Percentiles rank a stretch among this genome's conserved stretches.
These are phyloP conservation scores for Clarias pachynema DNA, from an alignment of 2,797 vertebrate species.

Conservation along the genomic window DNA sequence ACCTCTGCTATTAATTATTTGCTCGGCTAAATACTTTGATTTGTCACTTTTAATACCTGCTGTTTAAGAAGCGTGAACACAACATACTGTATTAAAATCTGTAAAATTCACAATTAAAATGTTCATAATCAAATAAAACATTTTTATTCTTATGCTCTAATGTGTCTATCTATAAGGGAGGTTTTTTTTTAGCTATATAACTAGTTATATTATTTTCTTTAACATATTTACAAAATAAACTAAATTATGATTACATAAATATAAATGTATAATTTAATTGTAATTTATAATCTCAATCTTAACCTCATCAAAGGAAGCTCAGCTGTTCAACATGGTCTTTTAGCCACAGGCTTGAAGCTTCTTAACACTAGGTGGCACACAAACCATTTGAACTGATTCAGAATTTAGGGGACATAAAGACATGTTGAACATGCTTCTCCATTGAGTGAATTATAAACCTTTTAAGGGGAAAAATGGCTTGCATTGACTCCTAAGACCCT, in stretches of 20 bases:
- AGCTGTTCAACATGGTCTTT: neutral
- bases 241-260: neutral
- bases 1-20: neutral
- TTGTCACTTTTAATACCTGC: neutral
- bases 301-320: no score
- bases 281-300: neutral
- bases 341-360: neutral
- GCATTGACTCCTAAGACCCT: slow-evolving; percentile 1
- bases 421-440: slow-evolving; percentile 5
- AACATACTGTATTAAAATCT: neutral
- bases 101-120: neutral
- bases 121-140: neutral
- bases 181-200: neutral
- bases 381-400: neutral
- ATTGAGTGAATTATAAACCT: slow-evolving; percentile 33
- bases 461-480: slow-evolving; percentile 2
- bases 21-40: neutral
- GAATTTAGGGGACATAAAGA: neutral
- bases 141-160: neutral
- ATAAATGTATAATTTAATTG: no score
- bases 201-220: neutral
- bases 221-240: neutral
- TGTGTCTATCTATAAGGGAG: neutral
- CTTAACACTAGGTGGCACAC: neutral
- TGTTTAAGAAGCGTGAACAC: neutral